Base-by-base conservation (phyloP, 2,797 vertebrate genomes). In the Leptatherina wallacei region DNA sequence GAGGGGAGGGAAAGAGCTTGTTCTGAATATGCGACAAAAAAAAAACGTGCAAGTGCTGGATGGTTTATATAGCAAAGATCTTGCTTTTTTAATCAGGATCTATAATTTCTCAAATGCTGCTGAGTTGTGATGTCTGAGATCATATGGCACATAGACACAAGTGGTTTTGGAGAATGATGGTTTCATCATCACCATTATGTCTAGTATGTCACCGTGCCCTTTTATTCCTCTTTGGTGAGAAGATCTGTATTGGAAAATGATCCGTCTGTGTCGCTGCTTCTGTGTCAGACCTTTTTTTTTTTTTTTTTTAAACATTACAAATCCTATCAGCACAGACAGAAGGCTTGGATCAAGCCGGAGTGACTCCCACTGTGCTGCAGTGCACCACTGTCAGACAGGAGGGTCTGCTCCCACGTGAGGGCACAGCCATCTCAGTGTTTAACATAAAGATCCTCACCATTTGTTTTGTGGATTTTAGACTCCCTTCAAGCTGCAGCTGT, bases 351-450 rank as follows among this genome's bases (percentile, higher is more conserved):
- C 71, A 65, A 90, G 84, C 77, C 84, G 78, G 81, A 87, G 78
- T 81, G 85, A 80, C 88, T 93, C 88, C 84, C 85, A 80, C 73
- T 92, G 92, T 93, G 92, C 94, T 94, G 95, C 95, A 95, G 89
- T 95, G 95, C 95, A 95, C 92, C 93, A 95, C 84, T 89, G 89
- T 89, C 84, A 84, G 86, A 84, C 83, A 87, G 82, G 85, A 84
- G 77, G 77, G 85, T 80, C 85, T 58, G 66, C 69, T 85, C 61
- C 61, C 78, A 63, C 61, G 8, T 65, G 77, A 78, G 85, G 78
- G 68, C 73, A 75, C 64, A 52, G 55, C 29, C 76, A 69, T 69
- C 72, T 57, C 67, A 51, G 29, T 59, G 60, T 63, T 83, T 59
- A 66, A 58, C 63, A 61, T 61, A 59, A 3, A 0, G 24, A 60